Base-by-base conservation (phyloP, 2,797 vertebrate species). In the Ibycter americanus region DNA sequence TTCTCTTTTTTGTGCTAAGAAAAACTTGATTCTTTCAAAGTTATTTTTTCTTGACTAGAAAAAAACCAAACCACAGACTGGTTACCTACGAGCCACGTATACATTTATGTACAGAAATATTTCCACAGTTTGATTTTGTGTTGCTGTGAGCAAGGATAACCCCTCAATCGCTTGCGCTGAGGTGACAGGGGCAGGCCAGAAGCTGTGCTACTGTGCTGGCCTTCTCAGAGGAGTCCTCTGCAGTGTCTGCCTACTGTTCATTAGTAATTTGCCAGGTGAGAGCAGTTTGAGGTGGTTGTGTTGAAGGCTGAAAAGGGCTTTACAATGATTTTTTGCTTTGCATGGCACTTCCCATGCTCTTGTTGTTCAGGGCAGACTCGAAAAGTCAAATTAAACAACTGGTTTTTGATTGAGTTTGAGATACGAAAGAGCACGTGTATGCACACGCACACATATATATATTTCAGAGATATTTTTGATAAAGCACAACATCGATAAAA, bases 81-180 rank as follows among this genome's bases (percentile, higher is more conserved):
- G 21, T 25, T 70, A 7, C 26, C 10, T 44, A 1, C 14, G 40
- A 9, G 13, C 32, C 31, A 54, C 5, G 0, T 22, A 9, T 3
- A 52, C 22, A 4, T 19, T 55, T 83, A 10, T 0, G 3, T 38
- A 18, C 20, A 71, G 65, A 71, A 74, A 8, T 49, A 32, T 63
- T 90, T 40, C 14, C 29, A n/a, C n/a, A 46, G 1, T 32, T 72
- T 34, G 47, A 21, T 59, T 70, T 78, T 23, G 6, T 32, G 21
- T 61, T 81, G 31, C 52, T 55, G 6, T 90, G 61, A 56, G 70
- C 36, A 52, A 71, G 27, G 19, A 16, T 80, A 51, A n/a, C 16
- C 4, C 8, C 42, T 63, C 18, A 81, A 0, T 67, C 2, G 2
- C 15, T 14, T 15, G 1, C 0, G 12, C 21, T 81, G 51, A 0